These are phyloP conservation scores for Amphiprion percula DNA, from an alignment of 2,113 vertebrate genomes.

Conservation along the genomic window DNA sequence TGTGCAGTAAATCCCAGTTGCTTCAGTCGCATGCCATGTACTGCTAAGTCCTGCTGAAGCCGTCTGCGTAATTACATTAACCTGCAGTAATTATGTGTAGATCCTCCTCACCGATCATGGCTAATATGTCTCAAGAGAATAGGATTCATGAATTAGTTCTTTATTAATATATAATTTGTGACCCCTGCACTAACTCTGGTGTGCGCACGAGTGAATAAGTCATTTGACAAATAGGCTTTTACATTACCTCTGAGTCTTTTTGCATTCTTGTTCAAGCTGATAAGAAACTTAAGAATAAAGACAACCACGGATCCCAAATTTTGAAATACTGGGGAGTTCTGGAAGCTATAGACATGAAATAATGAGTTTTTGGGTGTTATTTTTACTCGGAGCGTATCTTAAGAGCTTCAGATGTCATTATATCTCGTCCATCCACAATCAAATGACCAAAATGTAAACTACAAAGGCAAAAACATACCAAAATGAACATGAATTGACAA, in stretches of 20 bases:
- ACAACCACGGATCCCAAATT: neutral
- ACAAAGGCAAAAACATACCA: too few species aligned
- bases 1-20: conserved; percentile 53
- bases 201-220: neutral
- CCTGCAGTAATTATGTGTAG: conserved; percentile 59
- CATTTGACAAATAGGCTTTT: conserved; percentile 26
- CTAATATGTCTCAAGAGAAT: conserved; percentile 62
- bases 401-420: neutral
- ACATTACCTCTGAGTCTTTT: neutral
- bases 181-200: conserved; percentile 3
- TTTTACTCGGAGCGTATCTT: neutral
- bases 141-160: conserved; percentile 48
- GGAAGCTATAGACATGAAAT: neutral
- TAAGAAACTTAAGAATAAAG: neutral
- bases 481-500: too few species aligned
- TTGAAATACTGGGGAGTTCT: neutral
- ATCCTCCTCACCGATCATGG: conserved; percentile 60
- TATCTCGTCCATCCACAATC: too few species aligned
- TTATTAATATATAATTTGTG: conserved; percentile 53
- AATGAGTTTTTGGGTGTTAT: neutral
- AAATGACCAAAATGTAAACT: too few species aligned
- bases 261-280: neutral
- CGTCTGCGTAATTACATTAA: conserved; percentile 62
- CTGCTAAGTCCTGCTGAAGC: conserved; percentile 41
- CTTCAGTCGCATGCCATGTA: conserved; percentile 17